Evolutionary conservation across 2,888 invertebrate species (phyloP).

Genomic region (Oxyscelio sp.): DNA sequence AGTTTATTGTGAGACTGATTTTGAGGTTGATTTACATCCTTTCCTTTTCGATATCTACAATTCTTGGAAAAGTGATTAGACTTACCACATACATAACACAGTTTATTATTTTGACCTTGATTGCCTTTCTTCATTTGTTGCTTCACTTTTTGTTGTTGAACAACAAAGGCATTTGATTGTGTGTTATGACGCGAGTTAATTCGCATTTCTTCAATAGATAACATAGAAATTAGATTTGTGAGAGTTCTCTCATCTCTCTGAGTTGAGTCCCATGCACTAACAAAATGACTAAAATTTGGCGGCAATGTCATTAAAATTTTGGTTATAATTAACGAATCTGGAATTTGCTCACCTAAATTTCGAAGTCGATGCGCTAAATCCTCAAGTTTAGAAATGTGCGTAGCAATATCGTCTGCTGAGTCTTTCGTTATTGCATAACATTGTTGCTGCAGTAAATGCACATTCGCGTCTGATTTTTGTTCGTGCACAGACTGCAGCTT

Average conservation of each 20-base stretch:
- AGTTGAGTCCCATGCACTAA: conserved; percentile 76
- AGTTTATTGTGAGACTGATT: too few species aligned
- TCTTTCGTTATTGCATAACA: conserved; percentile 51
- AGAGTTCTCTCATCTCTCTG: conserved; percentile 71
- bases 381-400: conserved; percentile 76
- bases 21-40: too few species aligned
- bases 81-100: too few species aligned
- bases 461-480: conserved; percentile 76
- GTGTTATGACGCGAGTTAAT: too few species aligned
- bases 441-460: conserved; percentile 73
- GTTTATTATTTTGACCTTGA: too few species aligned
- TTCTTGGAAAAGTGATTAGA: too few species aligned
- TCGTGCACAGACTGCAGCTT: conserved; percentile 78
- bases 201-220: conserved; percentile 63
- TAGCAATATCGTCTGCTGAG: conserved; percentile 73
- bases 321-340: conserved; percentile 69
- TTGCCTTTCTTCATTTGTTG: too few species aligned
- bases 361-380: conserved; percentile 71
- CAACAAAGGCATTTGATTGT: too few species aligned
- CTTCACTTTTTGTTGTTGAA: too few species aligned
- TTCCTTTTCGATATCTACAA: too few species aligned
- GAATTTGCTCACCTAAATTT: conserved; percentile 59
- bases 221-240: conserved; percentile 67
- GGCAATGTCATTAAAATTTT: conserved; percentile 77
- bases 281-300: conserved; percentile 55